Base-by-base conservation (phyloP, 2,888 invertebrate species). In the Lacanobia wlatinum region DNA sequence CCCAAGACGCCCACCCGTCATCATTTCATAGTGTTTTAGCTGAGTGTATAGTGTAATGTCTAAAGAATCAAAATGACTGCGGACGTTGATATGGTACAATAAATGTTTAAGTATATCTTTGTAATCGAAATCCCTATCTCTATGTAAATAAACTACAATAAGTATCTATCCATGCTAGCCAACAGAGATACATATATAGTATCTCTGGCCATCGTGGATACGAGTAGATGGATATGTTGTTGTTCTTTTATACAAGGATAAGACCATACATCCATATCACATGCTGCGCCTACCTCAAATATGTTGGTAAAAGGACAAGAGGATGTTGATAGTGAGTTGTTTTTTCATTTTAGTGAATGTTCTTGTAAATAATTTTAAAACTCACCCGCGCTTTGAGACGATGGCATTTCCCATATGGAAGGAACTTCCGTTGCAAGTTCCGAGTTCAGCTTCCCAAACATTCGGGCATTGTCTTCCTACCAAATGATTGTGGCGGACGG, bases 341-440 rank as follows among this genome's bases (percentile, higher is more conserved):
- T n/a, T 50, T n/a, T 0, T n/a, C n/a, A 50, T 34, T 34, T 6
- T 6, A 34, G 34, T 34, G 6, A 34, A 34, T 34, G 34, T 34
- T 6, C n/a, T 50, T 50, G 9, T 50, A 50, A n/a, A 9, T n/a
- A n/a, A 9, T 1, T 9, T 9, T 8, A 0, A 14, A 53, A 72
- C 87, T 85, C 81, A 92, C 92, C 90, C 92, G 56, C 87, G 82
- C 59, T 92, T 92, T 52, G 56, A 76, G 7, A 91, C 21, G 48
- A 87, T 70, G 28, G 62, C 81, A 67, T 93, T 93, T 70, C 93
- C 93, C 93, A 93, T 92, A 18, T 84, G 82, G 1, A 91, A 65
- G 10, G 70, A n/a, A 8, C n/a, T 68, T 12, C 93, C 93, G 5
- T 12, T 74, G 76, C 93, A 93, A n/a, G 68, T 83, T 16, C 76